These are phyloP conservation scores for Coluber constrictor DNA, from an alignment of 2,797 vertebrate genomes.

Conservation along the genomic window DNA sequence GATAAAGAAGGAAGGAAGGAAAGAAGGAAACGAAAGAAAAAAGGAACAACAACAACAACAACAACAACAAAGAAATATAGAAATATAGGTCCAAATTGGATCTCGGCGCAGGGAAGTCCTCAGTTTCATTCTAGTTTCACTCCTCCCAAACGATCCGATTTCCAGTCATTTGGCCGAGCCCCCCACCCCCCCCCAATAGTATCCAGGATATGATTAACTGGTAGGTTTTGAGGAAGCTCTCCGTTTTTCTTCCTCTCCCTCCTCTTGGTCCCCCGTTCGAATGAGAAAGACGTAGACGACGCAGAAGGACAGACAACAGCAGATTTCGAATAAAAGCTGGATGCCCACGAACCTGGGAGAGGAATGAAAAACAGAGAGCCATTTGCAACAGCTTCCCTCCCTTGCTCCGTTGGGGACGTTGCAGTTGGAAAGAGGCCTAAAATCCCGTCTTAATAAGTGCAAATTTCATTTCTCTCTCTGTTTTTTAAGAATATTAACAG, in stretches of 20 bases:
- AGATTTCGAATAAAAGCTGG: slow-evolving; percentile 71
- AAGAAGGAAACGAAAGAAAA: too few relatives aligned
- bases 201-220: slow-evolving; percentile 54
- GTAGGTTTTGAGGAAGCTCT: slow-evolving; percentile 4
- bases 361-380: background rate
- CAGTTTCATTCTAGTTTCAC: background rate
- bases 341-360: slow-evolving; percentile 69
- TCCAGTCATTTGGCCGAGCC: background rate
- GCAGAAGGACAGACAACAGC: slow-evolving; percentile 61
- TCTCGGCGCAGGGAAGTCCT: background rate
- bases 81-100: background rate
- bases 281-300: slow-evolving; percentile 58
- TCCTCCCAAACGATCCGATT: fast-evolving
- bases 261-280: slow-evolving; percentile 52
- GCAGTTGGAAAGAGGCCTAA: background rate
- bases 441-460: background rate
- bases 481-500: too few relatives aligned
- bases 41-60: too few relatives aligned
- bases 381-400: background rate
- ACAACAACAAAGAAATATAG: background rate
- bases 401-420: background rate
- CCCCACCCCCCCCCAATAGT: fast-evolving
- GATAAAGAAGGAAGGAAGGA: too few relatives aligned
- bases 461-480: too few relatives aligned
- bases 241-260: background rate